Percentiles rank a stretch among this genome's conserved stretches.
These are phyloP conservation scores for Peromyscus eremicus DNA, from an alignment of 2,797 vertebrate species.

Conservation along the genomic window DNA sequence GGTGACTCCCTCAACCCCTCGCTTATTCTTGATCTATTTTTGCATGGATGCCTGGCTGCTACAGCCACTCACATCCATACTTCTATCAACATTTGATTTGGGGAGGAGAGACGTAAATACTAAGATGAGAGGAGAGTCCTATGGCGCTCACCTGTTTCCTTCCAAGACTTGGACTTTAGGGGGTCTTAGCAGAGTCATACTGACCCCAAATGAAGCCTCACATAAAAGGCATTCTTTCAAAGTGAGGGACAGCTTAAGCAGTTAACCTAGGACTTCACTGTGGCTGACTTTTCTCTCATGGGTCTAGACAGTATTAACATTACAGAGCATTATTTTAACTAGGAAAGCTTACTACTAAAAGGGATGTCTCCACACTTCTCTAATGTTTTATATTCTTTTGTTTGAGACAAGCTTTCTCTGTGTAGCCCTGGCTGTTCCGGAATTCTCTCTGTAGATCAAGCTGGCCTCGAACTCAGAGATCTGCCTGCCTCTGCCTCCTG, in stretches of 20 bases:
- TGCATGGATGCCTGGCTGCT: background rate
- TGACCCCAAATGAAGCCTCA: background rate
- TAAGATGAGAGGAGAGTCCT: background rate
- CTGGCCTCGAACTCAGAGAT: background rate
- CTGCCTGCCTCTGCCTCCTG: background rate
- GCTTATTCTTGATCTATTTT: background rate
- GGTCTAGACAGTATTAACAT: background rate
- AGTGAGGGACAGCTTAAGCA: background rate
- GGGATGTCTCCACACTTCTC: background rate
- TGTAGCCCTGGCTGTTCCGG: background rate
- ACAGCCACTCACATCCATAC: accelerated
- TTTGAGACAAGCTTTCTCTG: background rate
- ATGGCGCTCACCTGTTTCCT: background rate
- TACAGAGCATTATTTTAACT: background rate
- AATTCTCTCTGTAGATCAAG: background rate
- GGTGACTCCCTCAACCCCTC: accelerated
- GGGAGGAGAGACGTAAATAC: accelerated
- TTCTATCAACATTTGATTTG: background rate
- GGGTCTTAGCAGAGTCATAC: background rate
- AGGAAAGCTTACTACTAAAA: background rate
- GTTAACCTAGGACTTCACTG: background rate
- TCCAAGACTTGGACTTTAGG: background rate
- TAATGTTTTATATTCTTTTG: background rate
- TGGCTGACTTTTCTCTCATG: background rate
- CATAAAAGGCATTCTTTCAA: background rate